Base-by-base conservation (phyloP, 2,113 vertebrate genomes). In the Tinamus guttatus region DNA sequence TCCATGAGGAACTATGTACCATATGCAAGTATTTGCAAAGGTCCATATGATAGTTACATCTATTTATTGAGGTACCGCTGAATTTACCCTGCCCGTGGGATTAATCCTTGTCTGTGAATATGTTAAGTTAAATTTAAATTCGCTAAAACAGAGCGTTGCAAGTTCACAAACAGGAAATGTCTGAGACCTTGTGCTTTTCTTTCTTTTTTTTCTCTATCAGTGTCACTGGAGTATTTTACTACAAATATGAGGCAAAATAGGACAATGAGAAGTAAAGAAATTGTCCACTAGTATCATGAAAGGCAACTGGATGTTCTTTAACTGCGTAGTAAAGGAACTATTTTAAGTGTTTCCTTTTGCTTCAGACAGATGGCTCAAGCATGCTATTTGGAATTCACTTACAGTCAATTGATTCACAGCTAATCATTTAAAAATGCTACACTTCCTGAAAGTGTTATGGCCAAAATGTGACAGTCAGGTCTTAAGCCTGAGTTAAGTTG, bases 281-380 rank as follows among this genome's bases (percentile, higher is more conserved):
- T 68, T 75, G 70, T 88, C 62, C 71, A 30, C 74, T 92, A 93
- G 64, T 83, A 91, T 58, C 89, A 45, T 83, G 74, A 74, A 87
- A 78, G 4, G 27, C 45, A 58, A 83, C 62, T 94, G 45, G 70
- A 43, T 90, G 38, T 82, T 92, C 65, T 81, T 97, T 90, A 92
- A 89, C 40, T 80, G 59, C 36, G 49, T 80, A 88, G 70, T 82
- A 81, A 90, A 86, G 56, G 12, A 90, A 88, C 81, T 96, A 94
- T 95, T 91, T 94, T 75, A 89, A 96, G 86, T 94, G 91, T 76
- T 97, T 93, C 85, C 45, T 94, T 93, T 95, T 92, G 67, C 70
- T 94, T 95, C 52, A 94, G 81, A 85, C 88, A 96, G 81, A 59
- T 94, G 91, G 86, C 74, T 90, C 67, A 62, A 59, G 58, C 49